Evolutionary conservation across 2,888 invertebrate species (phyloP).

Genomic region (Argynnis bischoffii): DNA sequence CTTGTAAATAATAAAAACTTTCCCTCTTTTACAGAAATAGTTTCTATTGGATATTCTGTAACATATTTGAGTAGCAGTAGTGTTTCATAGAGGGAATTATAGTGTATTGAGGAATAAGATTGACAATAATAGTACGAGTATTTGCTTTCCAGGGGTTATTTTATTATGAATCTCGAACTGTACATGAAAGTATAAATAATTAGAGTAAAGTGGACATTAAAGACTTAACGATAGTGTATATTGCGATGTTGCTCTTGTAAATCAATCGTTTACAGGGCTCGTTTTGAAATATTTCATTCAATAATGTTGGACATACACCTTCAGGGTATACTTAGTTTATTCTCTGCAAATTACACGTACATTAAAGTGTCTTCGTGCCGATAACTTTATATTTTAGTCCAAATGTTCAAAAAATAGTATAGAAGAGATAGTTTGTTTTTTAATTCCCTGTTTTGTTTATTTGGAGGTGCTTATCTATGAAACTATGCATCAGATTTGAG

Average conservation of each 20-base stretch:
- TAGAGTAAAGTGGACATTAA: conserved; percentile 6
- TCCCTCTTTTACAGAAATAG: too few relatives aligned
- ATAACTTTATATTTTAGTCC: too few relatives aligned
- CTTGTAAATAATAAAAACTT: too few relatives aligned
- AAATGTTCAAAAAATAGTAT: too few relatives aligned
- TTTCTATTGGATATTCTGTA: too few relatives aligned
- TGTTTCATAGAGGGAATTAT: neutral
- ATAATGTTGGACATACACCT: neutral
- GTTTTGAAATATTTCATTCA: conserved; percentile 3
- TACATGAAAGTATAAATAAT: conserved; percentile 1
- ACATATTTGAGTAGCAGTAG: neutral
- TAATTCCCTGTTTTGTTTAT: too few relatives aligned
- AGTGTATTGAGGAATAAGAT: neutral
- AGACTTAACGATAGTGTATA: conserved; percentile 13
- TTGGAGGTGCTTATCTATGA: too few relatives aligned
- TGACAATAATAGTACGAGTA: neutral
- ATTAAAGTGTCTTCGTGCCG: too few relatives aligned
- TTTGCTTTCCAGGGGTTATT: neutral
- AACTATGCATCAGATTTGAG: too few relatives aligned
- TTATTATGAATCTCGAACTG: neutral
- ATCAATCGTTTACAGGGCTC: neutral
- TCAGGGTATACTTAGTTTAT: too few relatives aligned
- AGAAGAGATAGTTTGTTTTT: too few relatives aligned
- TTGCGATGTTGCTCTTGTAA: neutral
- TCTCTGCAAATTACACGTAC: too few relatives aligned